Percentiles rank a stretch among this genome's conserved stretches.
These are phyloP conservation scores for Branchellion lobata DNA, from an alignment of 2,888 invertebrate genomes.

Conservation along the genomic window DNA sequence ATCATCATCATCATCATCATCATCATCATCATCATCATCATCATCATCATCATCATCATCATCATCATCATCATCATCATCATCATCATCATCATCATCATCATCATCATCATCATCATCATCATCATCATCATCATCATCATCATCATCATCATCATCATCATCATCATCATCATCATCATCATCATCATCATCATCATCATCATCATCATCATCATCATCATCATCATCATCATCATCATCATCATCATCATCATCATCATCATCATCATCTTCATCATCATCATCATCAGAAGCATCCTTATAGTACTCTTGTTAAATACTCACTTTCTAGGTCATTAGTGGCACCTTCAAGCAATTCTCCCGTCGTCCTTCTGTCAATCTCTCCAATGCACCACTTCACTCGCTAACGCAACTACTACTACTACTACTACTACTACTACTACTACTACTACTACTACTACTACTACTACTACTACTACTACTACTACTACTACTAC, in stretches of 20 bases:
- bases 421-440: no score
- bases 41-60: not conserved
- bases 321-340: no score
- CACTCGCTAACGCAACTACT: no score
- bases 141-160: slow-evolving; percentile 18
- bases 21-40: not conserved
- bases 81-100: not conserved
- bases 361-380: no score
- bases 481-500: no score
- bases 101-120: not conserved
- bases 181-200: slow-evolving; percentile 20
- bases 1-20: not conserved
- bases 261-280: slow-evolving; percentile 18
- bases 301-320: no score
- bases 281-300: no score
- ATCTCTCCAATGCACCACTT: no score
- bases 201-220: slow-evolving; percentile 22
- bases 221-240: slow-evolving; percentile 34
- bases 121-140: not conserved
- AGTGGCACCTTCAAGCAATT: no score
- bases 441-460: no score
- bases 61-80: not conserved
- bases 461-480: no score
- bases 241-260: slow-evolving; percentile 23
- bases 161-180: slow-evolving; percentile 25